These are phyloP conservation scores for Beaufortia kweichowensis DNA, from an alignment of 2,113 vertebrate genomes.

Conservation along the genomic window DNA sequence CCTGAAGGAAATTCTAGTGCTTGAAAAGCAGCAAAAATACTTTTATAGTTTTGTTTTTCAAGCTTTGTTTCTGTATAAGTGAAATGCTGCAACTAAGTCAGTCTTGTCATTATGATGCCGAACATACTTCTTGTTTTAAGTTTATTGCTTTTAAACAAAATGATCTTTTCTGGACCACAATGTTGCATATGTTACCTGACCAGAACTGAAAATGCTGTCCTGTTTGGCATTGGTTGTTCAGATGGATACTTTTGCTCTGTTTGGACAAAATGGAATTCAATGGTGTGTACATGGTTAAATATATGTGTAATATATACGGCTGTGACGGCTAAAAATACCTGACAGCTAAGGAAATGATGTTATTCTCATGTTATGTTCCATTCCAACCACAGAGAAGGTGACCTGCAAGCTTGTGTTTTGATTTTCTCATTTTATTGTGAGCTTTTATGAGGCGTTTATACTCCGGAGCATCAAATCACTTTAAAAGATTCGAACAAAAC, in stretches of 20 bases:
- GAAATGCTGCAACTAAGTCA: neutral
- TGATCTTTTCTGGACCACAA: no score
- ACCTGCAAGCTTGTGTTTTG: neutral
- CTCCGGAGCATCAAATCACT: neutral
- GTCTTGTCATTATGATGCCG: neutral
- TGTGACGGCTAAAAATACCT: neutral
- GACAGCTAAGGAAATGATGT: neutral
- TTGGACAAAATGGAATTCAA: no score
- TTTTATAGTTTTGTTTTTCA: constrained; percentile 2
- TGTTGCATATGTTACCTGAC: no score
- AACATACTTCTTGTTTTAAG: neutral
- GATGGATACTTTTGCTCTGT: no score
- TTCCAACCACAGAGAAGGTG: neutral
- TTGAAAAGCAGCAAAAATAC: neutral
- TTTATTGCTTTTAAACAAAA: no score
- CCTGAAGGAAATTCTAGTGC: neutral
- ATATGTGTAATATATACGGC: neutral
- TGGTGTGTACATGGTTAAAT: neutral
- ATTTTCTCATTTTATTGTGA: neutral
- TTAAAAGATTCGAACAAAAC: neutral
- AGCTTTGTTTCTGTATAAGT: neutral
- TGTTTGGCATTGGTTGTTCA: no score
- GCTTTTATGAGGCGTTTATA: neutral
- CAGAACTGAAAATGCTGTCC: no score
- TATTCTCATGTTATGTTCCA: neutral